phyloP scores from a whole-genome alignment of 2,888 invertebrate genomes.

The Crioceris asparagi region DNA sequence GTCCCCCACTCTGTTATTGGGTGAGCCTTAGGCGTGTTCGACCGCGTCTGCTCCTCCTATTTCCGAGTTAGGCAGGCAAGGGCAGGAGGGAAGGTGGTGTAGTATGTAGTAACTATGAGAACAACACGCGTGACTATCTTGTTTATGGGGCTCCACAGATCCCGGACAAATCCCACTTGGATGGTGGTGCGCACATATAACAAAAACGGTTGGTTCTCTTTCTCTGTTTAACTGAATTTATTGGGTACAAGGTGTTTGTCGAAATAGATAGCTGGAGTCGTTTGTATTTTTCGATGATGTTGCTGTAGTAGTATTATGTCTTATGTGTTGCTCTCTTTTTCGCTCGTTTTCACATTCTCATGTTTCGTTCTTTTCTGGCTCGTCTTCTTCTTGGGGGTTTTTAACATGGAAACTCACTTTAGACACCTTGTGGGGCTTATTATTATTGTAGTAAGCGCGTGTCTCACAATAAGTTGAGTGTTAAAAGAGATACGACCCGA shows the following conservation, averaged over 20 bases:
- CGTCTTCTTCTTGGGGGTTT: no score
- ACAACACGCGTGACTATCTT: conserved; percentile 36
- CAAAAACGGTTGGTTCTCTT: no score
- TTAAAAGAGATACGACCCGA: no score
- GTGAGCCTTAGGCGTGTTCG: conserved; percentile 16
- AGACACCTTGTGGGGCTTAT: no score
- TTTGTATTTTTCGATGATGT: conserved; percentile 42
- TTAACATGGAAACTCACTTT: conserved; percentile 41
- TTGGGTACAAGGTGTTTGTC: conserved; percentile 43
- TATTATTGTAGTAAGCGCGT: no score
- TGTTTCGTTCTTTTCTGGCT: no score
- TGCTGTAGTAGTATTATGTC: conserved; percentile 2
- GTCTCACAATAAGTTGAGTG: no score
- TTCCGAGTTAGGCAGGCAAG: no score
- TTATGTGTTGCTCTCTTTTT: no score
- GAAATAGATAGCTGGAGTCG: conserved; percentile 41
- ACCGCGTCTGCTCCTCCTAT: conserved; percentile 18
- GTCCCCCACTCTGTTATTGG: conserved; percentile 25
- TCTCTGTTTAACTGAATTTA: conserved; percentile 43
- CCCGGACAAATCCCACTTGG: conserved; percentile 40
- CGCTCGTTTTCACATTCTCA: no score
- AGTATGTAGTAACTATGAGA: no score
- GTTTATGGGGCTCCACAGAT: conserved; percentile 40
- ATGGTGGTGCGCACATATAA: no score
- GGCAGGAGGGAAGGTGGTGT: conserved; percentile 25